Base-by-base conservation (phyloP, 2,888 invertebrate species). In the Dryobotodes eremita region DNA sequence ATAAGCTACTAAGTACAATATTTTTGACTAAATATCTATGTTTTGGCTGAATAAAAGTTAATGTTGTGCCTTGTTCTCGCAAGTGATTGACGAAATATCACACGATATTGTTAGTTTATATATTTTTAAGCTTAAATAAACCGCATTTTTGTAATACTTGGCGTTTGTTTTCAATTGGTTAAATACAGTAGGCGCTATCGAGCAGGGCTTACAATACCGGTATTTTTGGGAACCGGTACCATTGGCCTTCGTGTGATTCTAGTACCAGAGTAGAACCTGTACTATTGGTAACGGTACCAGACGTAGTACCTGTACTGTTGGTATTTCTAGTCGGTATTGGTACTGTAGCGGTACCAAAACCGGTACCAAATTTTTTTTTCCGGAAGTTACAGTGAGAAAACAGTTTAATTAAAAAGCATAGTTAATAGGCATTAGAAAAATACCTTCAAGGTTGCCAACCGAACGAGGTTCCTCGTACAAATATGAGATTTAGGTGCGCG, bases 11-110 rank as follows among this genome's bases (percentile, higher is more conserved):
- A 23, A 23, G 42, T 59, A 61, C 59, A 61, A 79, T 79, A 48
- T 50, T 69, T 23, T 59, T 46, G 36, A 62, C 50, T 64, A 42
- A 65, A 72, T 57, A 26, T 36, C 15, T 42, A 62, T 61, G 31
- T 42, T 66, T 77, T 48, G 46, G 61, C 64, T 64, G 46, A 75
- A 64, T 74, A 31, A 48, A 62, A 62, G 62, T 74, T 62, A 13
- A 71, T 78, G 50, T 78, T 80, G 88, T 86, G 88, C 86, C 86
- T 88, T 88, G 79, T 48, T 78, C 73, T 77, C 42, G 61, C 71
- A 64, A 76, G 75, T 88, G 77, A 82, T 86, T 83, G 88, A 88
- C 89, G 69, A 83, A 80, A 88, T 88, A 84, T 88, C 87, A 59
- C 46, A 78, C 57, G 84, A 87, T 88, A 88, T 88, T 88, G 86